A percentile compares a stretch with the other conserved stretches of the same genome.
Conservation (phyloP, 2,888 invertebrate genomes). For the Agrochola circellaris region DNA sequence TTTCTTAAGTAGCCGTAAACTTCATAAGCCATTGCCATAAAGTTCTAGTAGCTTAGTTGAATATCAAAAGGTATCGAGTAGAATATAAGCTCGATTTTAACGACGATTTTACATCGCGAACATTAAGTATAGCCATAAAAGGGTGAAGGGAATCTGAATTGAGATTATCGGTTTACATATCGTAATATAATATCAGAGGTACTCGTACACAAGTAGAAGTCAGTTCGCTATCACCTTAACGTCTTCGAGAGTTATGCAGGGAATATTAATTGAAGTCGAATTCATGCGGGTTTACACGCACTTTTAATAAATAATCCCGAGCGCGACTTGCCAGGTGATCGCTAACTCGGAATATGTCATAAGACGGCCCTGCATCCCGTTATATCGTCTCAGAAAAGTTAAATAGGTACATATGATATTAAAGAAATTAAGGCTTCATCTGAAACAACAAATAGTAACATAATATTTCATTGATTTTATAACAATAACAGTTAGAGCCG, state of each 20-base stretch:
- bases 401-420: background rate
- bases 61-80: constrained; percentile 69
- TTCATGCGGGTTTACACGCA: constrained; percentile 76
- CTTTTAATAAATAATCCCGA: constrained; percentile 71
- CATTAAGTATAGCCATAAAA: constrained; percentile 81
- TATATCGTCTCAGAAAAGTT: background rate
- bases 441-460: background rate
- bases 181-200: constrained; percentile 78
- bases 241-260: constrained; percentile 75
- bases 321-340: constrained; percentile 62
- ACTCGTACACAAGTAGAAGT: constrained; percentile 72
- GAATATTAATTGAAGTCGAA: constrained; percentile 82
- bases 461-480: background rate
- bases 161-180: constrained; percentile 81
- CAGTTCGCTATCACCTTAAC: constrained; percentile 82
- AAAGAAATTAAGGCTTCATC: background rate
- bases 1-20: constrained; percentile 57
- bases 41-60: constrained; percentile 66
- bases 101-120: constrained; percentile 79
- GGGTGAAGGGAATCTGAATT: constrained; percentile 79
- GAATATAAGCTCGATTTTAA: constrained; percentile 78
- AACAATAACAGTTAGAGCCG: background rate
- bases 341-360: constrained; percentile 4
- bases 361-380: background rate
- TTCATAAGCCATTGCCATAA: constrained; percentile 59